Base-by-base conservation (phyloP, 2,113 vertebrate species). In the Cheilinus undulatus region DNA sequence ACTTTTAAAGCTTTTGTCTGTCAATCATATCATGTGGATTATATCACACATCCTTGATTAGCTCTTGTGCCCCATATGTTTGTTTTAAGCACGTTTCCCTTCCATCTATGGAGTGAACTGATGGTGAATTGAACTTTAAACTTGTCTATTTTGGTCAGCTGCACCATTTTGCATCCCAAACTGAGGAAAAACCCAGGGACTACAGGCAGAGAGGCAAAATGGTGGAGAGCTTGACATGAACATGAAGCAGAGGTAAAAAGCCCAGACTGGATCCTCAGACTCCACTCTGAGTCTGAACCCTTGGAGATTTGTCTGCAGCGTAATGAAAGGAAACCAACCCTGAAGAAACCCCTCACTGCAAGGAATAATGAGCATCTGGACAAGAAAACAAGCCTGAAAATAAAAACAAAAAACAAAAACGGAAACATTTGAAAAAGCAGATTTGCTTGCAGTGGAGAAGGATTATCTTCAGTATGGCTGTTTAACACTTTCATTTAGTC, bases 401-500 rank as follows among this genome's bases (percentile, higher is more conserved):
- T n/a, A n/a, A n/a, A n/a, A n/a, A n/a, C n/a, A n/a, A n/a, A n/a
- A n/a, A n/a, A n/a, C n/a, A n/a, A n/a, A n/a, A n/a, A n/a, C n/a
- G 30, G 6, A 3, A 20, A 40, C 17, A 26, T 4, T 7, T 4
- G 28, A 32, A 5, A 9, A 32, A 11, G 8, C n/a, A 26, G 30
- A 43, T 7, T 12, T 8, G 24, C 7, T 51, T 51, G 77, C 68
- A 69, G 68, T 12, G 28, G 12, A 15, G 46, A 61, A 34, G 0
- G 62, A 50, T 36, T 57, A 38, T 75, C 63, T 81, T 81, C 84
- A 81, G 57, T 34, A 59, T 5, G 50, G 58, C 38, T 17, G 30
- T 6, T 23, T 32, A 24, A 48, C n/a, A 59, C 59, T 80, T 80
- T 64, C 80, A 83, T 83, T 73, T 73, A 14, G 1, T 83, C 45